Base-by-base conservation (phyloP, 2,888 invertebrate species). In the Thumatha senex region DNA sequence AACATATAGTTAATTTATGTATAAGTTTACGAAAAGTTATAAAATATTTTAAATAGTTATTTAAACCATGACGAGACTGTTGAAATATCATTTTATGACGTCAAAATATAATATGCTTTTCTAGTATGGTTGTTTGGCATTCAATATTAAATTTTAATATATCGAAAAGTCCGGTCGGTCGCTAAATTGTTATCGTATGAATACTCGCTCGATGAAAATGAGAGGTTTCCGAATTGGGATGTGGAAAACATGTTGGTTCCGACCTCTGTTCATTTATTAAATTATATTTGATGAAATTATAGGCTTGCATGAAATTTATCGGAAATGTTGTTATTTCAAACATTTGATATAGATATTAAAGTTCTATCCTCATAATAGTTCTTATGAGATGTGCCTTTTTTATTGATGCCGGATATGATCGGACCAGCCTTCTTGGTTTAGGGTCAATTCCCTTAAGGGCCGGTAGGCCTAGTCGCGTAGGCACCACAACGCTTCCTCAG, bases 81-180 rank as follows among this genome's bases (percentile, higher is more conserved):
- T 29, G 24, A 38, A 41, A 13, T 41, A 46, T 51, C 5, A 47
- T 47, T 46, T 47, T 18, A 38, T 39, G 11, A 46, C 43, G 30
- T 15, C 64, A 45, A 48, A 51, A 24, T 60, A 53, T 60, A 60
- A 58, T 64, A 49, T 62, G 56, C 45, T 47, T 56, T 18, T 49
- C 38, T n/a, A 50, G 38, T 43, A 18, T 35, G 42, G 57, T 47
- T 57, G 45, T 56, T 50, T 53, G 48, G 70, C 65, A 63, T 61
- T 66, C 68, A 70, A 78, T 78, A 83, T 82, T 74, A 74, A 74
- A 80, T 82, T 84, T 82, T 80, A 81, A 81, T 81, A 81, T 76
- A 67, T 70, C 39, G 62, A 70, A 57, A 66, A 72, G 72, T 66
- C 61, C 71, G 71, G 66, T 64, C 78, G 77, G 76, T 83, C 82